Base-by-base conservation (phyloP, 2,113 vertebrate species). In the Antidorcas marsupialis region DNA sequence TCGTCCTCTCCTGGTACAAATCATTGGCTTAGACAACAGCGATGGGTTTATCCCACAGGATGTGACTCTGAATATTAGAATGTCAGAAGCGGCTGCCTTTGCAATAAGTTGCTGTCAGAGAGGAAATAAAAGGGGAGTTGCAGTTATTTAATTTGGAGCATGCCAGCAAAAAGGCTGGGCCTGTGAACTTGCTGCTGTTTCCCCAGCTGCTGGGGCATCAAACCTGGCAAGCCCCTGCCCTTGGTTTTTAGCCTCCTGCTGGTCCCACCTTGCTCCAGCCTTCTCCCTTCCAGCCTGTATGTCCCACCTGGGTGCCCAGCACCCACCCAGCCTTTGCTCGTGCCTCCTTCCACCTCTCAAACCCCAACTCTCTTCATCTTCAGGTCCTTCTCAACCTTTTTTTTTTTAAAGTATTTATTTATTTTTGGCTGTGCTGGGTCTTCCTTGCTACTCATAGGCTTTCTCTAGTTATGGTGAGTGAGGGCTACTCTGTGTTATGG, bases 41-140 rank as follows among this genome's bases (percentile, higher is more conserved):
- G 78, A 98, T 87, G 98, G 96, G 97, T 98, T 98, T 98, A 85
- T 98, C 98, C 98, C 98, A 85, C 79, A 98, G 98, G 98, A 98
- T 82, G 91, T 86, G 78, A 98, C 98, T 95, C 98, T 95, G 98
- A 98, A 98, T 98, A 98, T 98, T 98, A 98, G 98, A 98, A 98
- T 98, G 98, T 98, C 99, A 99, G 97, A 98, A 98, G 93, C 14
- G 50, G 87, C 98, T 62, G 95, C 97, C 55, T 98, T 98, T 39
- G 96, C 98, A 98, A 97, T 98, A 96, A 93, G 97, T 98, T 98
- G 98, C 98, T 98, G 98, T 99, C 99, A 98, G 96, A 87, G 14
- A 99, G 98, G 59, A 98, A 98, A 98, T 98, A 98, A 98, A 98
- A 98, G 96, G 96, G 98, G 98, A 98, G 96, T 97, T 94, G 97